Evolutionary conservation across 2,888 invertebrate genomes (phyloP), one percentile per base, ranked within the genome.

Genomic region (Acleris laterana): DNA sequence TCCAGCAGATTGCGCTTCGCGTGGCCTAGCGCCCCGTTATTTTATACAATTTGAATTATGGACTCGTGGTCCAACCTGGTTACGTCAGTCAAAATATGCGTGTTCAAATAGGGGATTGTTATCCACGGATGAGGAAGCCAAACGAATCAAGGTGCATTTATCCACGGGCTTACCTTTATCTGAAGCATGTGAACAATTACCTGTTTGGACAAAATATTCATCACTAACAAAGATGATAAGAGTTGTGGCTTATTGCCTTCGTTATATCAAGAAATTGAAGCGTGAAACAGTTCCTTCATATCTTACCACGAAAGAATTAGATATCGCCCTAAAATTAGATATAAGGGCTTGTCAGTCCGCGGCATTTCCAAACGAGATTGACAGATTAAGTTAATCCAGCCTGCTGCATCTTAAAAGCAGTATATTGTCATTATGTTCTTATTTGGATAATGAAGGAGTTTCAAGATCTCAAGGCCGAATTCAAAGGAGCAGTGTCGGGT

Each of bases 1-100:
- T 58, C 76, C 77, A 3, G 77, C 77, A 0, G 78, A 80, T 63
- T 70, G 65, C 44, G 76, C 77, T 1, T 77, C 79, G 16, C 64
- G 78, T 19, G 76, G 77, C 11, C 9, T 77, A 19, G 6, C 13
- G 13, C 61, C 71, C 1, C 38, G 17, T 65, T 69, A 68, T 19
- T 55, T 77, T 66, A 67, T 59, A 70, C 69, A 73, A 69, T 16
- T 51, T 16, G 42, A 63, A 6, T 28, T 72, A 22, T 73, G 75
- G 75, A 22, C 25, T 3, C 11, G 53, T 17, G 75, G 72, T 16
- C 75, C 73, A 4, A n/a, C 11, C 2, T 71, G 62, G 62, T 49
- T 73, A 48, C 20, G 25, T 20, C 9, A 53, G 4, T 9, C 28
- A 13, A 22, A 25, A 3, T 38, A 49, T 11, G 25, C 5, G 0